Conservation (phyloP, 1,140 invertebrate species). For the Coelopa frigida region DNA sequence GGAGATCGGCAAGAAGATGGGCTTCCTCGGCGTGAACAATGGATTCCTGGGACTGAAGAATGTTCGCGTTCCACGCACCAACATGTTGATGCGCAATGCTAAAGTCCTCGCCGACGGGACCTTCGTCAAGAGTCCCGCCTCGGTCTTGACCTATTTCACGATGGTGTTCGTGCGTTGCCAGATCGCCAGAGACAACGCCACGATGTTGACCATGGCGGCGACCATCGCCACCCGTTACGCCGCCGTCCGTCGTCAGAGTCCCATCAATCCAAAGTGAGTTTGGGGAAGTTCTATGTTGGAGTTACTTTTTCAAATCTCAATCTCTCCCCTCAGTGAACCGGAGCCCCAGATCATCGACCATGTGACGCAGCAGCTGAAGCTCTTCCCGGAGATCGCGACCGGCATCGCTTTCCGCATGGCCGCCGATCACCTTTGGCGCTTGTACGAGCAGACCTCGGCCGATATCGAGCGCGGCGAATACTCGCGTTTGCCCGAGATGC, state of each 20-base stretch:
- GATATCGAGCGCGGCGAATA: conserved; percentile 71
- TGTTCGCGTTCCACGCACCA: conserved; percentile 74
- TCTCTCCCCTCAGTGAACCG: conserved; percentile 45
- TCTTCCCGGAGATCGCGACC: conserved; percentile 78
- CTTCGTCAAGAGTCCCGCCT: conserved; percentile 73
- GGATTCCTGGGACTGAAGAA: conserved; percentile 80
- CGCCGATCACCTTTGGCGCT: conserved; percentile 66
- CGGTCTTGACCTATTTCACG: conserved; percentile 84
- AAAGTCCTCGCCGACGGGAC: conserved; percentile 82
- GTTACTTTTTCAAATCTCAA: background rate
- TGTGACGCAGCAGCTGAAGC: conserved; percentile 85
- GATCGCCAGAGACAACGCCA: conserved; percentile 60
- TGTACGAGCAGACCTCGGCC: conserved; percentile 70
- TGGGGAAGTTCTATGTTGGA: background rate
- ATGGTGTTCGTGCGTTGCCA: conserved; percentile 91
- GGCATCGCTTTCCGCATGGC: conserved; percentile 67
- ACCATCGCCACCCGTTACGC: conserved; percentile 85
- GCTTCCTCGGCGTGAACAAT: conserved; percentile 85
- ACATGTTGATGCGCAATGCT: conserved; percentile 91
- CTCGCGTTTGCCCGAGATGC: conserved; percentile 73
- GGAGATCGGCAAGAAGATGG: conserved; percentile 89
- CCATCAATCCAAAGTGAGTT: conserved; percentile 68
- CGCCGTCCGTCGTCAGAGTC: conserved; percentile 77
- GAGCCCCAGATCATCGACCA: conserved; percentile 91
- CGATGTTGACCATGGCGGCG: conserved; percentile 64